phyloP scores from a whole-genome alignment of 2,113 vertebrate species.

The Tamias sibiricus region DNA sequence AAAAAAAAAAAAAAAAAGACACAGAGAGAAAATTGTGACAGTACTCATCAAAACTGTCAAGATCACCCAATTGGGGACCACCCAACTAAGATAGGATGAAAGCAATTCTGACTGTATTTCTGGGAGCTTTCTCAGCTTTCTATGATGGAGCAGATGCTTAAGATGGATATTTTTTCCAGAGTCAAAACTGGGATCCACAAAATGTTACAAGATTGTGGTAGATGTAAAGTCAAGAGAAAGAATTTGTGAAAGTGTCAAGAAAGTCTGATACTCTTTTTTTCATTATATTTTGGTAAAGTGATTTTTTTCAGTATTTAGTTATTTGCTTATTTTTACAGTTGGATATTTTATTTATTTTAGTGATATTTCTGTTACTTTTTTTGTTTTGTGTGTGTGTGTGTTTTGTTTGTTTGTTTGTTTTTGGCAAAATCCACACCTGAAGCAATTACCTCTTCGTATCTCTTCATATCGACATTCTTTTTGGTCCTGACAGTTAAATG shows the following conservation, averaged over 20 bases:
- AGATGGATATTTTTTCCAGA: constrained; percentile 39
- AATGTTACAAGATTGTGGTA: constrained; percentile 42
- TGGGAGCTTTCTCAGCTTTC: constrained; percentile 40
- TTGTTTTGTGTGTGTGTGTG: too few relatives aligned
- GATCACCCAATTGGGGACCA: background rate
- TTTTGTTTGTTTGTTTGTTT: background rate
- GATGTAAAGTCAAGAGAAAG: constrained; percentile 50
- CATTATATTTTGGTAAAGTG: background rate
- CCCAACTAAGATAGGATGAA: background rate
- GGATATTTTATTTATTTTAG: background rate
- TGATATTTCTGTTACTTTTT: background rate
- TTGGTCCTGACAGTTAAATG: background rate
- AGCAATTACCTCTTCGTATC: background rate
- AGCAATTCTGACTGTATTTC: constrained; percentile 29
- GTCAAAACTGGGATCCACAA: constrained; percentile 58
- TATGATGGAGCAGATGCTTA: constrained; percentile 38
- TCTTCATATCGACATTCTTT: background rate
- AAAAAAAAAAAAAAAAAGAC: background rate
- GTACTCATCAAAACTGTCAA: constrained; percentile 47
- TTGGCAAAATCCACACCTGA: background rate
- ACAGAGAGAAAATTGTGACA: constrained; percentile 22
- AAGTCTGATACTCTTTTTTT: background rate
- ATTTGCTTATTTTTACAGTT: background rate
- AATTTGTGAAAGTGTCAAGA: background rate
- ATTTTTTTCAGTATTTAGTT: background rate